Evolutionary conservation across 2,113 vertebrate genomes (phyloP).

Genomic region (Motacilla tschutschensis): DNA sequence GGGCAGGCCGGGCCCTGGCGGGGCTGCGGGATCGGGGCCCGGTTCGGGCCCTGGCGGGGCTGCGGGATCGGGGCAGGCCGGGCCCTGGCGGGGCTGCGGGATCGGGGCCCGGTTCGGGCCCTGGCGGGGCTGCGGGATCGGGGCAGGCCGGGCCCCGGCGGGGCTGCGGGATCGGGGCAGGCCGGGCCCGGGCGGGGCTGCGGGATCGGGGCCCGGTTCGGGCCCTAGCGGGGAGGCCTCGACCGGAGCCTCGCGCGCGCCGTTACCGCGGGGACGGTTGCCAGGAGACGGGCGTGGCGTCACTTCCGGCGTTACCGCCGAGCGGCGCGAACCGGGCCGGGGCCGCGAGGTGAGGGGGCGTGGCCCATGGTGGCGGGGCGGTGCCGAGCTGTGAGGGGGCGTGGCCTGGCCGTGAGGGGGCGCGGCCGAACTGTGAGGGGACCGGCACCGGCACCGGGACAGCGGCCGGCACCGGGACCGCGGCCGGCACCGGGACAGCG

Average conservation of each 20-base stretch:
- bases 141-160: not conserved
- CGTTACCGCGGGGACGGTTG: conserved; percentile 55
- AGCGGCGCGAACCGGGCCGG: rapidly evolving
- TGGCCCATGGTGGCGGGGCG: rapidly evolving
- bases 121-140: not conserved
- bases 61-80: not conserved
- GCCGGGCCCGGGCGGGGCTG: too few relatives aligned
- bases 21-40: not conserved
- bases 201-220: not conserved
- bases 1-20: too few relatives aligned
- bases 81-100: not conserved
- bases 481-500: too few relatives aligned
- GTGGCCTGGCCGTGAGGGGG: rapidly evolving
- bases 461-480: too few relatives aligned
- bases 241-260: not conserved
- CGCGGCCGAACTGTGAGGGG: not conserved
- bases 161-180: not conserved
- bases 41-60: not conserved
- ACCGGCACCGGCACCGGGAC: too few relatives aligned
- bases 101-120: not conserved
- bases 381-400: rapidly evolving
- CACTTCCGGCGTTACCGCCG: conserved; percentile 35
- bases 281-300: not conserved
- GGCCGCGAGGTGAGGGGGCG: rapidly evolving
- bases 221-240: not conserved